Conservation (phyloP, 2,888 invertebrate genomes). For the Drosophila ezoana region DNA sequence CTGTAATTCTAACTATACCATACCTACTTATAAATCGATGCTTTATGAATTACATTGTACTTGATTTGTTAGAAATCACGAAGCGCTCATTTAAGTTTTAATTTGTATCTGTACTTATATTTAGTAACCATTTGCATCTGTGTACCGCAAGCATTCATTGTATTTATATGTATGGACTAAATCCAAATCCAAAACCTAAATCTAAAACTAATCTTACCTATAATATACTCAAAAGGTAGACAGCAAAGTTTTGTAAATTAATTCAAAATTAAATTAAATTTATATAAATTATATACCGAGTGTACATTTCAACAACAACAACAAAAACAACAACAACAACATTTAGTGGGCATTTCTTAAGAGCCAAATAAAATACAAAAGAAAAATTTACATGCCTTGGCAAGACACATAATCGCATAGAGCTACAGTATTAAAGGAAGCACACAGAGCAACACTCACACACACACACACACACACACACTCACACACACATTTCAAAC, state of each 20-base stretch:
- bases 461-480: conserved; percentile 12
- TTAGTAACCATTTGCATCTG: conserved; percentile 33
- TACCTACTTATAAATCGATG: conserved; percentile 18
- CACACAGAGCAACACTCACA: conserved; percentile 17
- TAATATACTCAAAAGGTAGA: conserved; percentile 55
- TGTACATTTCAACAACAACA: conserved; percentile 56
- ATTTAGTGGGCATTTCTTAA: conserved; percentile 44
- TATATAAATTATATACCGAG: conserved; percentile 63
- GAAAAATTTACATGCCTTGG: background rate
- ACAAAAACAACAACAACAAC: conserved; percentile 14
- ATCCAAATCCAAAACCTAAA: conserved; percentile 10
- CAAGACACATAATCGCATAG: conserved; percentile 23
- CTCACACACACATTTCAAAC: conserved; percentile 6
- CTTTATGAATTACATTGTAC: conserved; percentile 41
- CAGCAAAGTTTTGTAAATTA: conserved; percentile 58
- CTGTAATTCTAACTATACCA: conserved; percentile 32
- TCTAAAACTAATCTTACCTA: conserved; percentile 40
- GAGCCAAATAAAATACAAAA: conserved; percentile 7
- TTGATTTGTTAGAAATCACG: conserved; percentile 45
- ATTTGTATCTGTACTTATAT: conserved; percentile 73
- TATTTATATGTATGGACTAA: conserved; percentile 48
- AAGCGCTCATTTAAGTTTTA: conserved; percentile 74
- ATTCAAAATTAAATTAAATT: conserved; percentile 36
- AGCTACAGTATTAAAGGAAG: conserved; percentile 50
- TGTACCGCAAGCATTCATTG: conserved; percentile 49